phyloP scores from a whole-genome alignment of 2,797 vertebrate species.

The Alauda arvensis region DNA sequence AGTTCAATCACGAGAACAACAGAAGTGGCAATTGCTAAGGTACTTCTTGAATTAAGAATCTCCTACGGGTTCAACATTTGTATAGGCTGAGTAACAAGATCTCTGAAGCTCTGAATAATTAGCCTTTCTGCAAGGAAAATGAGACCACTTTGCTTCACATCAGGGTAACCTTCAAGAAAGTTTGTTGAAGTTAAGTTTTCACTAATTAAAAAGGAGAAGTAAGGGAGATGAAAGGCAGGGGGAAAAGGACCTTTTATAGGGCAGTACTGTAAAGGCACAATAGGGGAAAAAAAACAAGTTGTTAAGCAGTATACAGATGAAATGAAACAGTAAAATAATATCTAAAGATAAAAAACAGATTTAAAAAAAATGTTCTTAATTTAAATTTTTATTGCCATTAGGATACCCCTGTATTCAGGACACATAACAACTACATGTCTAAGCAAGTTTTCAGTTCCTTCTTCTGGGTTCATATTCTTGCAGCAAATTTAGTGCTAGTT shows the following conservation, averaged over 20 bases:
- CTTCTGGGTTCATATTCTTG: background rate
- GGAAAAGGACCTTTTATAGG: background rate
- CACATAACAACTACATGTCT: background rate
- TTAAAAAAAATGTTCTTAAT: background rate
- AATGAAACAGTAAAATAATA: background rate
- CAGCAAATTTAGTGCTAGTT: background rate
- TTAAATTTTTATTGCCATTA: background rate
- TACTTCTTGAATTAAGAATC: background rate
- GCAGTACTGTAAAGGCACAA: background rate
- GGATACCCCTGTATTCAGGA: background rate
- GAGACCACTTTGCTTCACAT: background rate
- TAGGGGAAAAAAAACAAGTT: background rate
- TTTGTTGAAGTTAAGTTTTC: background rate
- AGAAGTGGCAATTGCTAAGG: background rate
- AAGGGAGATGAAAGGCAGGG: background rate
- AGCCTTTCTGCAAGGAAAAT: background rate
- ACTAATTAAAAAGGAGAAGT: background rate
- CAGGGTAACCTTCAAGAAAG: background rate
- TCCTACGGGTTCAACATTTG: background rate
- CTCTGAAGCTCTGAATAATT: conserved; percentile 9
- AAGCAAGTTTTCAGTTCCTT: background rate
- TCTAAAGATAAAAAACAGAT: background rate
- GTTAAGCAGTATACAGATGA: background rate
- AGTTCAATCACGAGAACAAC: background rate
- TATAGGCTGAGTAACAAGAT: background rate